A percentile compares a stretch with the other conserved stretches of the same genome.
Conservation (phyloP, 2,113 vertebrate genomes). For the Aleadryas rufinucha region DNA sequence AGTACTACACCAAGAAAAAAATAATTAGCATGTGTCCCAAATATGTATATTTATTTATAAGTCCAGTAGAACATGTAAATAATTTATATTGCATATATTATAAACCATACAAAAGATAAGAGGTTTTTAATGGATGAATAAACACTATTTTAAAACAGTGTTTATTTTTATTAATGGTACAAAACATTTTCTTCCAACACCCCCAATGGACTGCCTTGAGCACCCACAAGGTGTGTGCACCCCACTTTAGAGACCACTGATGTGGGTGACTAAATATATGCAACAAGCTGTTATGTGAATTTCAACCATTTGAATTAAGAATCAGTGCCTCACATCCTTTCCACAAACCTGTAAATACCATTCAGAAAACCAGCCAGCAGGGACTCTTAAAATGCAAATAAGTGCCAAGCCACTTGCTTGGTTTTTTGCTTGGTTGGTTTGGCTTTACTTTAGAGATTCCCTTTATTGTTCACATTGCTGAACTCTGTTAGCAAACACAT, state of each 20-base stretch:
- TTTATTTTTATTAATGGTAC: neutral
- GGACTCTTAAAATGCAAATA: neutral
- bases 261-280: accelerated
- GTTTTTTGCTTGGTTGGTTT: neutral
- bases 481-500: neutral
- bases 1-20: neutral
- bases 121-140: neutral
- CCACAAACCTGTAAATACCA: neutral
- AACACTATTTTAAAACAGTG: neutral
- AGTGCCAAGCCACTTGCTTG: neutral
- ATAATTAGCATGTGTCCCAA: neutral
- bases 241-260: neutral
- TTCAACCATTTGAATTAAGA: neutral
- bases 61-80: accelerated
- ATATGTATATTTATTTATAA: neutral
- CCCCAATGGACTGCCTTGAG: neutral
- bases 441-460: neutral
- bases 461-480: neutral
- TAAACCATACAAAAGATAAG: neutral
- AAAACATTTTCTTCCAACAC: neutral
- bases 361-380: neutral
- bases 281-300: neutral
- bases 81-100: neutral
- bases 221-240: neutral
- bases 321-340: neutral